Conservation (phyloP, 2,888 invertebrate genomes). For the Dolichomitus sp. region DNA sequence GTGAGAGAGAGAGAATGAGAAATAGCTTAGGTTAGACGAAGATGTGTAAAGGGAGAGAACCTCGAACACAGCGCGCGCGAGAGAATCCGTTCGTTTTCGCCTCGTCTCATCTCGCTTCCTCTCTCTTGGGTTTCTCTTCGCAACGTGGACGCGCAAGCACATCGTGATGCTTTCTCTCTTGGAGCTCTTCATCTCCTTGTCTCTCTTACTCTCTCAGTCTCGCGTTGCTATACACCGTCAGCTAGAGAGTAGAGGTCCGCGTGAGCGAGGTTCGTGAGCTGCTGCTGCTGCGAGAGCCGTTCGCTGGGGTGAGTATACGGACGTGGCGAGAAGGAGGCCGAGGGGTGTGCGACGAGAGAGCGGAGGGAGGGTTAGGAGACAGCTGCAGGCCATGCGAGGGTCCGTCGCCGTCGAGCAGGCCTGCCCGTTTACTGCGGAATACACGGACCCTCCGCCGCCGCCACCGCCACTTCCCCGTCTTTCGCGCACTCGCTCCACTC, state of each 20-base stretch:
- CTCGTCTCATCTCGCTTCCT: slow-evolving; percentile 39
- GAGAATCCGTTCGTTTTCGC: slow-evolving; percentile 60
- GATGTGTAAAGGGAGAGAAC: slow-evolving; percentile 71
- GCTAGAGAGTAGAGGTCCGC: slow-evolving; percentile 58
- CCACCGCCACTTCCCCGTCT: slow-evolving; percentile 39
- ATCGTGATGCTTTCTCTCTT: slow-evolving; percentile 59
- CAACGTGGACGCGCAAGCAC: slow-evolving; percentile 61
- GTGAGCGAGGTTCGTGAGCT: slow-evolving; percentile 60
- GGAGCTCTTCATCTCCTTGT: slow-evolving; percentile 19
- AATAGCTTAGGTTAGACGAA: slow-evolving; percentile 39
- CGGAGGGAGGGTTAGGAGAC: slow-evolving; percentile 80
- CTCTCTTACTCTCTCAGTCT: slow-evolving; percentile 18
- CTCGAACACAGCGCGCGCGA: slow-evolving; percentile 73
- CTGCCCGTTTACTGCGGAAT: slow-evolving; percentile 72
- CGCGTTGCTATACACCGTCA: slow-evolving; percentile 27
- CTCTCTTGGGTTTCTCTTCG: slow-evolving; percentile 59
- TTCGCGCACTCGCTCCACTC: slow-evolving; percentile 31
- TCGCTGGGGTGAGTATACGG: slow-evolving; percentile 62
- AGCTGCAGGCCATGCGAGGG: slow-evolving; percentile 84
- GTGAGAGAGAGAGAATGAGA: slow-evolving; percentile 36
- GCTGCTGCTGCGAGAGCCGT: slow-evolving; percentile 60
- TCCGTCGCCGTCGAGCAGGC: slow-evolving; percentile 72
- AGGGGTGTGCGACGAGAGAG: slow-evolving; percentile 57
- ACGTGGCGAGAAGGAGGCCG: slow-evolving; percentile 61
- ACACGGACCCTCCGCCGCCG: slow-evolving; percentile 62